Evolutionary conservation across 2,888 invertebrate species (phyloP), one percentile per base, ranked within the genome.

Genomic region (Mechanitis mazaeus): DNA sequence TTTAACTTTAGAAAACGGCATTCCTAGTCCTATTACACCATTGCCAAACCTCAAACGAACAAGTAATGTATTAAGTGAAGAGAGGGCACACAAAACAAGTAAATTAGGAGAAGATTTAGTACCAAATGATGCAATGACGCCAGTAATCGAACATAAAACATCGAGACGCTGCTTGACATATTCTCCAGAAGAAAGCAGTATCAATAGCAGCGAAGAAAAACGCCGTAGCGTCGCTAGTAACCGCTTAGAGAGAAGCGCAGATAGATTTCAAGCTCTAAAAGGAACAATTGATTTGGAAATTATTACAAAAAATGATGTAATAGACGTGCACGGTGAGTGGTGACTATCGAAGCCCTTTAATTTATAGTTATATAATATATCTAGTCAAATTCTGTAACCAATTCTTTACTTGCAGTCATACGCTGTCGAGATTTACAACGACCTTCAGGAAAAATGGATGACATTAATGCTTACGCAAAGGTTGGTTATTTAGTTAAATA

Each of bases 381-480:
- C 33, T 58, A 2, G 11, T 31, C 50, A 42, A 12, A 7, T 12
- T 11, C 20, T 42, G 50, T 55, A 58, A 61, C 67, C 53, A 12
- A 60, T 5, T 45, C 70, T 78, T 78, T 72, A 65, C 70, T 92
- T 92, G 60, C 91, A 96, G 96, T 96, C 71, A 93, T 95, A 75
- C 92, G 94, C 73, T 96, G 95, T 80, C 92, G 92, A 76, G 95
- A 95, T 78, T 90, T 96, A 67, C 92, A 93, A 72, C 91, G 94
- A 69, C 80, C 92, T 20, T 91, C 92, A 76, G 94, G 94, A 57
- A 93, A 92, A 72, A 91, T 91, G 55, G 88, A 89, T 70, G 87
- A 91, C 56, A 93, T 95, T 68, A 95, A 95, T 81, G 95, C 96
- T 65, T 96, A 96, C 81, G 95, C 95, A 33, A 96, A 95, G 91